Conservation (phyloP, 1,140 invertebrate species). For the Micrasema minimum region DNA sequence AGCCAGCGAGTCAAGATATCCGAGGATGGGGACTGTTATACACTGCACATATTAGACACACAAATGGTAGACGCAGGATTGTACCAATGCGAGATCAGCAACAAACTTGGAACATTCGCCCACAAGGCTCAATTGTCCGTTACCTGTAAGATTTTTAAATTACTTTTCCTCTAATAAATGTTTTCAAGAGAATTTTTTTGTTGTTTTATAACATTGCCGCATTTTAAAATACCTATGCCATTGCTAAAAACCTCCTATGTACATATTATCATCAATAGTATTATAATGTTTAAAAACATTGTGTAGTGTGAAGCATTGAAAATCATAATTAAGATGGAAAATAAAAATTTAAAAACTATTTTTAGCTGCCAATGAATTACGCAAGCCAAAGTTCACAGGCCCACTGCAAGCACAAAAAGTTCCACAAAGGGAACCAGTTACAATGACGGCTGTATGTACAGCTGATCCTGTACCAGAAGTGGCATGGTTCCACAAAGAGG, state of each 20-base stretch:
- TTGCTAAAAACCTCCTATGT: conserved; percentile 25
- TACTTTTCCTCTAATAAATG: conserved; percentile 30
- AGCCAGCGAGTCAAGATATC: conserved; percentile 72
- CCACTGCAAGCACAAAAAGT: conserved; percentile 76
- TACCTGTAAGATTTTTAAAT: conserved; percentile 69
- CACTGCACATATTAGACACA: conserved; percentile 75
- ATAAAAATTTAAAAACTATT: neutral
- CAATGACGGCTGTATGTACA: conserved; percentile 80
- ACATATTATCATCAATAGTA: conserved; percentile 17
- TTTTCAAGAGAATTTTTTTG: conserved; percentile 32
- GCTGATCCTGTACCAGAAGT: conserved; percentile 80
- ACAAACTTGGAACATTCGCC: conserved; percentile 78
- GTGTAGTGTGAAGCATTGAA: no score
- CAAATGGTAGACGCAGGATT: conserved; percentile 79
- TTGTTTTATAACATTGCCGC: conserved; percentile 34
- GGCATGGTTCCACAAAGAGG: conserved; percentile 67
- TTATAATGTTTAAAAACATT: no score
- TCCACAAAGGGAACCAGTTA: conserved; percentile 76
- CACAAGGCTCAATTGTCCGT: conserved; percentile 77
- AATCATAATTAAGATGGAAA: no score
- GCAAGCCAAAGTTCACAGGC: conserved; percentile 79
- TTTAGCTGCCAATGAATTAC: conserved; percentile 76
- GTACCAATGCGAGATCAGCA: conserved; percentile 81
- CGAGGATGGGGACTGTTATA: conserved; percentile 78
- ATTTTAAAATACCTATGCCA: conserved; percentile 26